Evolutionary conservation across 2,113 vertebrate species (phyloP).

Genomic region (Corynorhinus townsendii): DNA sequence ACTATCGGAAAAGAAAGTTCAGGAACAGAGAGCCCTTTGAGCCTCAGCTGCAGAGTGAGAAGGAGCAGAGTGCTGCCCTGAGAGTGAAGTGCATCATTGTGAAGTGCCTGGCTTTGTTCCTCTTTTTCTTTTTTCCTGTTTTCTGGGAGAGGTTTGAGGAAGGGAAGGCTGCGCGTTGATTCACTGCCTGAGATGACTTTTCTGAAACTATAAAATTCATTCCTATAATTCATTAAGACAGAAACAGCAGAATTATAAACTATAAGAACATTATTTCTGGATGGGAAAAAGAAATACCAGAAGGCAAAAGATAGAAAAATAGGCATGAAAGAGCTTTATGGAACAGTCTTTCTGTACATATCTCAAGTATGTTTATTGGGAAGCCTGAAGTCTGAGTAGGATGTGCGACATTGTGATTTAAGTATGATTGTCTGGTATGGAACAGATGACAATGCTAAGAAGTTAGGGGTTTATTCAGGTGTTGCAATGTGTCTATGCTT

Average conservation of each 20-base stretch:
- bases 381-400: not conserved
- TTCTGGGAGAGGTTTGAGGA: not conserved
- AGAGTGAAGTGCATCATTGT: not conserved
- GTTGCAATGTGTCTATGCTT: not conserved
- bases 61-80: rapidly evolving
- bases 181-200: not conserved
- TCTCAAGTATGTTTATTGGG: not conserved
- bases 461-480: not conserved
- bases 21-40: not conserved
- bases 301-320: not conserved
- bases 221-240: constrained; percentile 54
- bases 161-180: not conserved
- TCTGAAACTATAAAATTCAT: constrained; percentile 29
- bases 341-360: not conserved
- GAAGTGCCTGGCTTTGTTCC: not conserved
- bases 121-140: not conserved
- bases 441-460: not conserved
- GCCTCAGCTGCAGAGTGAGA: not conserved
- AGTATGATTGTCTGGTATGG: not conserved
- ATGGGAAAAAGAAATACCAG: not conserved
- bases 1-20: not conserved
- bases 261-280: constrained; percentile 32
- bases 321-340: not conserved
- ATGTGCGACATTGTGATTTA: not conserved
- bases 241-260: constrained; percentile 16